These are phyloP conservation scores for Ceratina japonica DNA, from an alignment of 1,140 invertebrate species.

Conservation along the genomic window DNA sequence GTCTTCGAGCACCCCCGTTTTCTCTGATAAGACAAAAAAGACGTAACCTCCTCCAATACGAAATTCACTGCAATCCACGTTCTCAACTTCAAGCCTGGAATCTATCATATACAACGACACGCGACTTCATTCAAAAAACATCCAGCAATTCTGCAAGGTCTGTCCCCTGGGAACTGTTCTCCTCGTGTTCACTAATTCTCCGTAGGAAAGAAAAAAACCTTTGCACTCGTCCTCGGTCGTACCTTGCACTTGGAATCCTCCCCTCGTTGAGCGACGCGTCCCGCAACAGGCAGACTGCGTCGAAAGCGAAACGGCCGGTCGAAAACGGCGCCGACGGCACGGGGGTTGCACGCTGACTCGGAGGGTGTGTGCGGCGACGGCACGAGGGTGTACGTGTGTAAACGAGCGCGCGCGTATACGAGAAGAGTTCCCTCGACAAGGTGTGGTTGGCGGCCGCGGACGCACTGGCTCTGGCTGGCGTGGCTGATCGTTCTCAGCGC, in stretches of 20 bases:
- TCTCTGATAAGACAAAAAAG: no score
- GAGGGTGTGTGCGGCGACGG: neutral
- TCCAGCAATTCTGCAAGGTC: no score
- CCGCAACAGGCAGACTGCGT: constrained; percentile 38
- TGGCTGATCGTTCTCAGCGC: constrained; percentile 13
- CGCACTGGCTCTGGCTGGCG: constrained; percentile 45
- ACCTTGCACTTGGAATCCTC: constrained; percentile 34
- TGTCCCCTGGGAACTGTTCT: no score
- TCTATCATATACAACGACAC: no score
- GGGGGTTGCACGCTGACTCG: neutral
- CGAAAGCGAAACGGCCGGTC: constrained; percentile 42
- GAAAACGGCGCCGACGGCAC: neutral
- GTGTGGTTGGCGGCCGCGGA: constrained; percentile 61
- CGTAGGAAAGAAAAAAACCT: neutral
- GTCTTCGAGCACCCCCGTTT: no score
- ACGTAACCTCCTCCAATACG: no score
- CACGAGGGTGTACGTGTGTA: neutral
- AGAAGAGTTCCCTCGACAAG: constrained; percentile 31
- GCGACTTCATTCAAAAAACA: no score
- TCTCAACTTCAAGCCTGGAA: no score
- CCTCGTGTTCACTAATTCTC: neutral
- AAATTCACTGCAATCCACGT: no score
- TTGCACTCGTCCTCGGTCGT: constrained; percentile 6
- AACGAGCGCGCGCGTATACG: neutral
- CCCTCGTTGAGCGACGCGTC: constrained; percentile 14